Percentiles rank a stretch among this genome's conserved stretches.
Evolutionary conservation across 2,888 invertebrate genomes (phyloP).

Genomic region (Aspidapion aeneum): DNA sequence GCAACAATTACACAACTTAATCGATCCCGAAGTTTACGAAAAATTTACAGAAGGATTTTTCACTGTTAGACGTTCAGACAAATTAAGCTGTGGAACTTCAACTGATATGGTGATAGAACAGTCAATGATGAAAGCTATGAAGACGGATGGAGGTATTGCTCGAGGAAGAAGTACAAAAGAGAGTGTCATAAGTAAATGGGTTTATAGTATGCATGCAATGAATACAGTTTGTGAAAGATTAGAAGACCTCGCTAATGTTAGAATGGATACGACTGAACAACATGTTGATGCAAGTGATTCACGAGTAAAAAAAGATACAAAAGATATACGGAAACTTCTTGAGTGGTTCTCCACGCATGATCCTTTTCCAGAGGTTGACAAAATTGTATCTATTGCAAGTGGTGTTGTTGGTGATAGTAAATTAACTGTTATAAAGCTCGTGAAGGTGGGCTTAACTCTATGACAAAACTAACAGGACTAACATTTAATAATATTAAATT

Average conservation of each 20-base stretch:
- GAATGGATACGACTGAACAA: conserved; percentile 33
- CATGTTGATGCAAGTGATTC: conserved; percentile 35
- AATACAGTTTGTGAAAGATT: conserved; percentile 13
- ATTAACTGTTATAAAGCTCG: conserved; percentile 16
- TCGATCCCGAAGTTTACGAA: conserved; percentile 32
- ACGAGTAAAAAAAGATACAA: conserved; percentile 36
- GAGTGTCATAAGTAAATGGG: conserved; percentile 42
- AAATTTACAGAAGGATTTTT: conserved; percentile 39
- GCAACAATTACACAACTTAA: conserved; percentile 20
- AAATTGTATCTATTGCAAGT: conserved; percentile 23
- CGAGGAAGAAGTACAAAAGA: conserved; percentile 42
- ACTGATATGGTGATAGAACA: conserved; percentile 43
- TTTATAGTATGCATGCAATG: conserved; percentile 4
- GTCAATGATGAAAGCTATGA: conserved; percentile 37
- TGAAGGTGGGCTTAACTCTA: conserved; percentile 16
- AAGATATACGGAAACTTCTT: conserved; percentile 31
- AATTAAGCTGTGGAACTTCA: conserved; percentile 43
- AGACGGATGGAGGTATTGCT: conserved; percentile 44
- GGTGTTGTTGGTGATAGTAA: conserved; percentile 19
- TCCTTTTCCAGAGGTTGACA: conserved; percentile 32
- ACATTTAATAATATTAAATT: conserved; percentile 13
- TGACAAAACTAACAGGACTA: conserved; percentile 12
- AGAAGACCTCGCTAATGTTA: conserved; percentile 31
- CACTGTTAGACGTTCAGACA: conserved; percentile 40
- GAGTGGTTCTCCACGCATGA: conserved; percentile 31